Evolutionary conservation across 2,888 invertebrate species (phyloP), one percentile per base, ranked within the genome.

Genomic region (Autographa pulchrina): DNA sequence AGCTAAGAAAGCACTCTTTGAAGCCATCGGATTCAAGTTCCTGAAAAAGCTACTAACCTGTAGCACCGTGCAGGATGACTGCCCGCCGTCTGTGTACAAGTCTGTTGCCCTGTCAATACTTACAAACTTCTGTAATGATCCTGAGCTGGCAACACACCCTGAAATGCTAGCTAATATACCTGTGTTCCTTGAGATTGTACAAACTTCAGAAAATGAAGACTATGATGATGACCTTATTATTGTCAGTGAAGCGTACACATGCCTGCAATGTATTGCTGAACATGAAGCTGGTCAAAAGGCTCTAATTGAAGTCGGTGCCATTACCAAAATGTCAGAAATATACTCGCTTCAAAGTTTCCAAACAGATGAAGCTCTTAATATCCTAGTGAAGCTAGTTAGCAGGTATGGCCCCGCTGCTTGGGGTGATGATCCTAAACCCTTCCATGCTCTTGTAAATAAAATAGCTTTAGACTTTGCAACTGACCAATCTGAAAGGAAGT

Each of bases 11-110:
- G 96, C 97, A 43, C 96, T 99, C 3, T 98, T 99, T 87, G 98
- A 99, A 94, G 98, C 98, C 1, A 98, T 99, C 85, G 99, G 99
- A 31, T 98, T 98, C 85, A 97, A 97, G 80, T 99, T 99, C 92
- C 92, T 99, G 64, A 97, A 97, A 88, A 97, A 98, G 84, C 93
- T 99, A 65, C 93, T 99, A 38, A 97, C 97, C 59, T 97, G 97
- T 80, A 96, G 97, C 82, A 97, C 97, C 88, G 97, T 98, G 31
- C 98, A 98, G 62, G 98, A 98, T 82, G 99, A 98, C 88, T 99
- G 99, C 88, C 98, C 98, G 5, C 98, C 98, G 0, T 96, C 98
- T 71, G 98, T 99, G 52, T 99, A 98, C 96, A 99, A 98, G 94
- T 98, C 98, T 13, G 98, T 99, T 60, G 99, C 99, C 0, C 93